Evolutionary conservation across 2,888 invertebrate genomes (phyloP).

Genomic region (Adineta ricciae): DNA sequence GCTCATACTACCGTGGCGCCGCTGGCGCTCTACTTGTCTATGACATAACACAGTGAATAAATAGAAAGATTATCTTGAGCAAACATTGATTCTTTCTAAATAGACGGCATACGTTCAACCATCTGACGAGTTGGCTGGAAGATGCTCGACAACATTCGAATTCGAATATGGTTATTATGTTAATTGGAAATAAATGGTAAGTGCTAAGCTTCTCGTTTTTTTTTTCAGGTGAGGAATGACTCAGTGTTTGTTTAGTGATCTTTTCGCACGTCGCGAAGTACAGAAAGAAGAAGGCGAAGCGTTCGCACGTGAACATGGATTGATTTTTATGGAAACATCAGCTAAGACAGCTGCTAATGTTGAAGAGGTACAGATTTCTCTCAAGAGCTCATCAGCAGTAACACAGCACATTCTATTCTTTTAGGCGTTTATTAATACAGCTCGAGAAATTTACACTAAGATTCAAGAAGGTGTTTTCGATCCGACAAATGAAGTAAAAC

Average conservation of each 20-base stretch:
- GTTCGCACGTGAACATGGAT: conserved; percentile 96
- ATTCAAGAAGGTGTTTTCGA: conserved; percentile 99
- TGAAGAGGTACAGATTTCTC: conserved; percentile 61
- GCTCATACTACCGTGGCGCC: conserved; percentile 96
- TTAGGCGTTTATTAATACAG: conserved; percentile 96
- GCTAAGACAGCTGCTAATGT: conserved; percentile 99
- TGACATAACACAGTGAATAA: conserved; percentile 66
- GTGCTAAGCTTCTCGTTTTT: neutral
- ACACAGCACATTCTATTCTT: neutral
- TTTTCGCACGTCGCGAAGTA: conserved; percentile 92
- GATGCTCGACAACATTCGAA: conserved; percentile 99
- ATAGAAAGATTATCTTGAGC: neutral
- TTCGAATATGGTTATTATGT: conserved; percentile 99
- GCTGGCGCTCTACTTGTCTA: conserved; percentile 96
- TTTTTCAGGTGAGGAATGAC: neutral
- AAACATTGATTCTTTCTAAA: neutral
- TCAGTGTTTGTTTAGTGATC: conserved; percentile 60
- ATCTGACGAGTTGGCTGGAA: conserved; percentile 96
- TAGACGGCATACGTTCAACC: conserved; percentile 90
- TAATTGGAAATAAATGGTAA: conserved; percentile 97
- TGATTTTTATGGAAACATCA: conserved; percentile 99
- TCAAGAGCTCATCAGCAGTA: neutral
- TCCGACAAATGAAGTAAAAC: conserved; percentile 93
- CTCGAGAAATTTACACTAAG: conserved; percentile 98
- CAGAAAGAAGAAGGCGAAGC: conserved; percentile 98